Evolutionary conservation across 2,888 invertebrate species (phyloP).

Genomic region (Drosophila histrio): DNA sequence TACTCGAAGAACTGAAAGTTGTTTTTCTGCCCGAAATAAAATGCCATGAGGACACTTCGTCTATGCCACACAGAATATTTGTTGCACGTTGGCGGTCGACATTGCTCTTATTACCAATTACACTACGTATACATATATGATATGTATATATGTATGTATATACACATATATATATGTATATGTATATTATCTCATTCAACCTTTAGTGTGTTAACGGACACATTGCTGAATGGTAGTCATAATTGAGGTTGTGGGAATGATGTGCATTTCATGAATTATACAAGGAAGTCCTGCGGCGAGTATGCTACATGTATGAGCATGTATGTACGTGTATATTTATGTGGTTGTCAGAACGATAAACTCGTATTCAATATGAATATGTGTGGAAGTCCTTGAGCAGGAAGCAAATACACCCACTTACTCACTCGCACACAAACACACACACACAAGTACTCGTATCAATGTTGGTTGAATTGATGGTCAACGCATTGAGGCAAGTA

Average conservation of each 20-base stretch:
- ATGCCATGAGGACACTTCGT: background rate
- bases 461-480: slow-evolving; percentile 53
- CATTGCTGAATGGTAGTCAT: slow-evolving; percentile 62
- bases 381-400: slow-evolving; percentile 54
- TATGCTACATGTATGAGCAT: slow-evolving; percentile 16
- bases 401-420: slow-evolving; percentile 37
- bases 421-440: slow-evolving; percentile 1
- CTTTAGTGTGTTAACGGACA: slow-evolving; percentile 44
- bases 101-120: slow-evolving; percentile 16
- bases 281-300: slow-evolving; percentile 37
- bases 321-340: slow-evolving; percentile 42
- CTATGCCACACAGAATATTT: background rate
- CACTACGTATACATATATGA: background rate
- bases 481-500: slow-evolving; percentile 77
- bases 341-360: slow-evolving; percentile 51
- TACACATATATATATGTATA: slow-evolving; percentile 1
- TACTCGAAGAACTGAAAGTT: background rate
- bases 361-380: slow-evolving; percentile 59
- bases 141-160: background rate
- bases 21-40: background rate
- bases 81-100: background rate
- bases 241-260: slow-evolving; percentile 74
- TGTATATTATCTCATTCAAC: slow-evolving; percentile 22
- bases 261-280: slow-evolving; percentile 78
- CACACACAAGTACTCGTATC: slow-evolving; percentile 2